Evolutionary conservation across 2,113 vertebrate genomes (phyloP).

Genomic region (Tauraco erythrolophus): DNA sequence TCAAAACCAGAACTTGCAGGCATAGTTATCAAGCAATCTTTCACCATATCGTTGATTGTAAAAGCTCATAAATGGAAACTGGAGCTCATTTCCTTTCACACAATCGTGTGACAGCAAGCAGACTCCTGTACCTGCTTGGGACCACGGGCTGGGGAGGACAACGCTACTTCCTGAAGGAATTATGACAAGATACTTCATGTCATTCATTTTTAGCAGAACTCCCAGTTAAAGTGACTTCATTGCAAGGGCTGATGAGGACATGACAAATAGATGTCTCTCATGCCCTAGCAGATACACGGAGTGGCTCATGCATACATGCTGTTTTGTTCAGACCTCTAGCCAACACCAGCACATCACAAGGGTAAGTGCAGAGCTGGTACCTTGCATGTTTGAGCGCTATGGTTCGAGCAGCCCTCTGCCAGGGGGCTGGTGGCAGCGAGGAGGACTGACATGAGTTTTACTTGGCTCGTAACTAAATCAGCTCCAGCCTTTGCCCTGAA

Average conservation of each 20-base stretch:
- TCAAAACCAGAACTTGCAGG: background rate
- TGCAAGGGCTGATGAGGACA: background rate
- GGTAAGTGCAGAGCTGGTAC: background rate
- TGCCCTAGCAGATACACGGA: background rate
- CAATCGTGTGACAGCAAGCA: background rate
- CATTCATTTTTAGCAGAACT: fast-evolving
- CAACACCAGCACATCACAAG: background rate
- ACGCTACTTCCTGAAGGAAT: background rate
- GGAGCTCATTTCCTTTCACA: background rate
- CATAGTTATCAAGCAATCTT: background rate
- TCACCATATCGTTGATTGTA: background rate
- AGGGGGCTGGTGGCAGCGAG: background rate
- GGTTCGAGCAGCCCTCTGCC: background rate
- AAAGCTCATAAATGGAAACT: background rate
- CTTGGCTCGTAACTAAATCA: background rate
- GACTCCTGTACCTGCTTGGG: background rate
- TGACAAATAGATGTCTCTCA: fast-evolving
- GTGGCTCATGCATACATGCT: background rate
- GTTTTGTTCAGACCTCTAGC: background rate
- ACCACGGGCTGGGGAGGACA: background rate
- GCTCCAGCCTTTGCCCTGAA: background rate
- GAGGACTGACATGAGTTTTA: background rate
- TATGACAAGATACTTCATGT: background rate
- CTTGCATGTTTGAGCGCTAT: background rate
- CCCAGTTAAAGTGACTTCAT: background rate